phyloP scores from a whole-genome alignment of 2,888 invertebrate species.

The Syrista parreyssii region DNA sequence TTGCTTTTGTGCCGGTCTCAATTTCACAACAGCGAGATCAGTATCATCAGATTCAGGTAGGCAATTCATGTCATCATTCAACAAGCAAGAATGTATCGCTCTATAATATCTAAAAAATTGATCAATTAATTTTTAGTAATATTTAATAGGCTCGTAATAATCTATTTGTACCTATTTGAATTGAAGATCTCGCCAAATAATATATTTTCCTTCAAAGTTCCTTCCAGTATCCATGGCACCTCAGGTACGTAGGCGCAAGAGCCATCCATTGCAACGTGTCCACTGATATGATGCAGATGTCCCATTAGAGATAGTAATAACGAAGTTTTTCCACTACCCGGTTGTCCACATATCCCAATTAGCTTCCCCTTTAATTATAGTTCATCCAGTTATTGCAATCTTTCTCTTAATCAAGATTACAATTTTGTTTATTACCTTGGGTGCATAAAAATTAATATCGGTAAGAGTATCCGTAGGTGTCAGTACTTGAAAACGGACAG shows the following conservation, averaged over 20 bases:
- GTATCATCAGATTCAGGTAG: conserved; percentile 70
- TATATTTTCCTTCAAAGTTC: conserved; percentile 72
- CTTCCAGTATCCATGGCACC: conserved; percentile 72
- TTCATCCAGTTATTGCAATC: background rate
- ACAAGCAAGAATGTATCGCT: conserved; percentile 67
- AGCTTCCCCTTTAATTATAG: conserved; percentile 60
- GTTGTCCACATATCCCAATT: conserved; percentile 69
- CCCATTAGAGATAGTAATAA: conserved; percentile 68
- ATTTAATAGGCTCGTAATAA: background rate
- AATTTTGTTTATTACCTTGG: conserved; percentile 37
- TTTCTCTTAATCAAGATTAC: background rate
- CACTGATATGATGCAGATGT: conserved; percentile 62
- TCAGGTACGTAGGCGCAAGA: conserved; percentile 68
- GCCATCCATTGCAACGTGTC: conserved; percentile 65
- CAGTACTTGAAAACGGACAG: conserved; percentile 23
- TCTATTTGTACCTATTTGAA: conserved; percentile 53
- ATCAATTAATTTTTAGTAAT: background rate
- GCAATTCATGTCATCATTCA: conserved; percentile 67
- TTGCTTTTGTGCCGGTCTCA: conserved; percentile 68
- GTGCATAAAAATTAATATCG: conserved; percentile 52
- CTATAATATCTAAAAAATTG: conserved; percentile 63
- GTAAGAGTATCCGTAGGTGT: conserved; percentile 28
- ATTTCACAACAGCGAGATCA: conserved; percentile 68
- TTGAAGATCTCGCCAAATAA: conserved; percentile 70
- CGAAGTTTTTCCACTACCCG: conserved; percentile 70